Evolutionary conservation across 2,888 invertebrate species (phyloP).

Genomic region (Hyalella azteca): DNA sequence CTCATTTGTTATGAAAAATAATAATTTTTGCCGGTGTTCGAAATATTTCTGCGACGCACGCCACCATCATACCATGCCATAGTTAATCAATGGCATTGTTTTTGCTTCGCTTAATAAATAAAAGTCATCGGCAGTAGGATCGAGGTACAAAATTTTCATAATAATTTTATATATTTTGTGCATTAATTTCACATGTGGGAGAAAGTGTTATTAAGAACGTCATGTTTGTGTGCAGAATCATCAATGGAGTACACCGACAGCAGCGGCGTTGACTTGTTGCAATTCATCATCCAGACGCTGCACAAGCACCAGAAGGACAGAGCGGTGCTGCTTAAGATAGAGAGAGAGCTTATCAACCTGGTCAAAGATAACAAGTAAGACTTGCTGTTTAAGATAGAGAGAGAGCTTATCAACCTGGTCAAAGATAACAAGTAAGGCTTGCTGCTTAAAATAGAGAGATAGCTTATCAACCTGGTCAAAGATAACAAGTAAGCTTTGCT

Average conservation of each 20-base stretch:
- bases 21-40: too few relatives aligned
- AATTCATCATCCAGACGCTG: slow-evolving; percentile 87
- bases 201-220: too few relatives aligned
- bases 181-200: too few relatives aligned
- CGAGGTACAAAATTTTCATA: too few relatives aligned
- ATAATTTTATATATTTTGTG: too few relatives aligned
- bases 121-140: too few relatives aligned
- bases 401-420: slow-evolving; percentile 81
- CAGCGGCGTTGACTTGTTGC: slow-evolving; percentile 77
- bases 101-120: too few relatives aligned
- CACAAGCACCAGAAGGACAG: slow-evolving; percentile 90
- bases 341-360: slow-evolving; percentile 83
- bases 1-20: too few relatives aligned
- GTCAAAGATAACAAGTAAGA: slow-evolving; percentile 81
- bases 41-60: too few relatives aligned
- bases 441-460: slow-evolving; percentile 70
- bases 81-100: too few relatives aligned
- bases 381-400: slow-evolving; percentile 80
- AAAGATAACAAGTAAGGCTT: slow-evolving; percentile 76
- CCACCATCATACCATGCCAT: too few relatives aligned
- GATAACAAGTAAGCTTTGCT: slow-evolving; percentile 74
- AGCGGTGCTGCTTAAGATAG: slow-evolving; percentile 81
- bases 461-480: slow-evolving; percentile 81
- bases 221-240: slow-evolving; percentile 51
- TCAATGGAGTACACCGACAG: slow-evolving; percentile 59